Base-by-base conservation (phyloP, 2,113 vertebrate species). In the Microtus oregoni region DNA sequence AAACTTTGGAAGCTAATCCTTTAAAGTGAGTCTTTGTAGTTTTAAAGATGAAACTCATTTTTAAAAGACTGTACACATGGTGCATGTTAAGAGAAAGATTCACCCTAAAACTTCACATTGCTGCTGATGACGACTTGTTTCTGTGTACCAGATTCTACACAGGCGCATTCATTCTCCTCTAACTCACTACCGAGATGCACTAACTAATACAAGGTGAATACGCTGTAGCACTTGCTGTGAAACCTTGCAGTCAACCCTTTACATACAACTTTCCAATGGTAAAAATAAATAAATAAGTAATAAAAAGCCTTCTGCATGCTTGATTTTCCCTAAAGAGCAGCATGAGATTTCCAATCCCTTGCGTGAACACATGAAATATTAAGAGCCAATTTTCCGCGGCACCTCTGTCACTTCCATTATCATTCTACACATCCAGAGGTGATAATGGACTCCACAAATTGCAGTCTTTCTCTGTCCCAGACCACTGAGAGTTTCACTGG, bases 281-380 rank as follows among this genome's bases (percentile, higher is more conserved):
- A 52, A 96, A 58, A 58, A 94, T 28, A 96, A 78, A 95, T 95
- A 78, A 93, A 73, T 73, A 35, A 73, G 5, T 73, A 73, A 96
- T 78, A 96, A 95, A 76, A 93, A 90, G 95, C 79, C 94, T 35
- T 30, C 87, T 79, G 79, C 94, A 97, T 96, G 97, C 97, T 98
- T 98, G 98, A 98, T 98, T 98, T 98, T 98, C 99, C 98, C 98
- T 98, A 94, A 98, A 98, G 98, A 99, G 97, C 97, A 98, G 98
- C 98, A 98, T 98, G 98, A 98, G 98, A 98, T 98, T 99, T 98
- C 98, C 98, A 98, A 96, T 98, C 98, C 98, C 98, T 97, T 96
- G 98, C 98, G 98, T 97, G 98, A 98, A 98, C 98, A 98, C 99
- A 99, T 99, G 98, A 99, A 99, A 99, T 99, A 99, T 99, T 99